Base-by-base conservation (phyloP, 2,797 vertebrate genomes). In the Limnodromus scolopaceus region DNA sequence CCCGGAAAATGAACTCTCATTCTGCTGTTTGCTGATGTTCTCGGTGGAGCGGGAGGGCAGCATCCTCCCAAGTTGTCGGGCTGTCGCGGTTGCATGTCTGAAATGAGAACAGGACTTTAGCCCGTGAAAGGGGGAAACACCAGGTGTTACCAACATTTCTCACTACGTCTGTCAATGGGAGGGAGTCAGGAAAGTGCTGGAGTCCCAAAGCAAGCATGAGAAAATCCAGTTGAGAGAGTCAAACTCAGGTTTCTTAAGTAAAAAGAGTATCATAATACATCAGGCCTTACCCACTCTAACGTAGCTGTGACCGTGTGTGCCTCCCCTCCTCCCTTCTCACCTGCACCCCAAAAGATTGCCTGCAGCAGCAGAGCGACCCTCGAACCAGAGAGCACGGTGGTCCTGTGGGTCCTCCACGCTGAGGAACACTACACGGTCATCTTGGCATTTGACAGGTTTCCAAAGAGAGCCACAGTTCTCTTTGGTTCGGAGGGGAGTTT, bases 231-330 rank as follows among this genome's bases (percentile, higher is more conserved):
- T 92, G 85, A 93, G 89, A 87, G 78, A 81, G n/a, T 93, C 84
- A 91, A 91, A 83, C 96, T 97, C 94, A 95, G 95, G 87, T 95
- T 95, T 96, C 86, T 84, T 87, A 84, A 83, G 57, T 51, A 63
- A 70, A 78, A 76, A 83, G 60, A 61, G 28, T 69, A 38, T 81
- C 87, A 46, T 55, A 58, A 91, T 83, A 63, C 78, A 63, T 66
- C 6, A 2, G 89, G 72, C 87, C 89, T 94, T 92, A 93, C 53
- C 53, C 61, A 8, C 76, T 85, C 24, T 65, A 72, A 54, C 4
- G 7, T 61, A 71, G 84, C 87, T 87, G 87, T 93, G 83, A 68
- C 77, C 48, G 48, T 15, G 48, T 41, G 75, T 8, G 12, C 69
- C 84, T 93, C 60, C 49, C 74, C 51, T 77, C 41, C 51, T 81